These are phyloP conservation scores for Chironomus tepperi DNA, from an alignment of 1,140 invertebrate genomes.

Conservation along the genomic window DNA sequence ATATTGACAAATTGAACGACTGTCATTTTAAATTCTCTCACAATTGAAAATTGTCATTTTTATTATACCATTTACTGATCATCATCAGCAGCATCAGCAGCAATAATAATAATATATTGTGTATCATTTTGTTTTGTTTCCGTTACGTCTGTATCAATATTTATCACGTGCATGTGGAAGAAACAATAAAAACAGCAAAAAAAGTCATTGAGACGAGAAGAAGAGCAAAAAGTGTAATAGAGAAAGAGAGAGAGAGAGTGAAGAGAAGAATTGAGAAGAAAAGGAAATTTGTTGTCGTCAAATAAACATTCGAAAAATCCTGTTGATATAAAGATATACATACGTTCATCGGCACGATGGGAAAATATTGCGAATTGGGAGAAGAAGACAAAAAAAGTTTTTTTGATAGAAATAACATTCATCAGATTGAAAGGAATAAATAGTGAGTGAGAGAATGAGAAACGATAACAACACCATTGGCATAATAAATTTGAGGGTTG, in stretches of 20 bases:
- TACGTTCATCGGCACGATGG: too few relatives aligned
- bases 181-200: too few relatives aligned
- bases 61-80: background rate
- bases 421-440: too few relatives aligned
- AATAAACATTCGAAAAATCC: background rate
- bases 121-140: too few relatives aligned
- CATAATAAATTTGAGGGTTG: background rate
- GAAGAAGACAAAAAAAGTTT: background rate
- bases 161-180: too few relatives aligned
- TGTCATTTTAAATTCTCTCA: background rate
- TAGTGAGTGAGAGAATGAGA: too few relatives aligned
- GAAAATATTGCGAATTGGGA: too few relatives aligned
- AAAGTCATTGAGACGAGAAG: too few relatives aligned
- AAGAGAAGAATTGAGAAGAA: background rate
- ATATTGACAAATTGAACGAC: background rate
- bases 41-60: slow-evolving; percentile 14
- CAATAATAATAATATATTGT: too few relatives aligned
- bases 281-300: background rate
- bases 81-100: too few relatives aligned
- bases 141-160: too few relatives aligned
- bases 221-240: too few relatives aligned
- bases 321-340: background rate
- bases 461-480: background rate
- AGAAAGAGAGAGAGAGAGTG: background rate
- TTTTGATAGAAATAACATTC: background rate